Conservation (phyloP, 2,888 invertebrate species). For the Taphrorychus bicolor region DNA sequence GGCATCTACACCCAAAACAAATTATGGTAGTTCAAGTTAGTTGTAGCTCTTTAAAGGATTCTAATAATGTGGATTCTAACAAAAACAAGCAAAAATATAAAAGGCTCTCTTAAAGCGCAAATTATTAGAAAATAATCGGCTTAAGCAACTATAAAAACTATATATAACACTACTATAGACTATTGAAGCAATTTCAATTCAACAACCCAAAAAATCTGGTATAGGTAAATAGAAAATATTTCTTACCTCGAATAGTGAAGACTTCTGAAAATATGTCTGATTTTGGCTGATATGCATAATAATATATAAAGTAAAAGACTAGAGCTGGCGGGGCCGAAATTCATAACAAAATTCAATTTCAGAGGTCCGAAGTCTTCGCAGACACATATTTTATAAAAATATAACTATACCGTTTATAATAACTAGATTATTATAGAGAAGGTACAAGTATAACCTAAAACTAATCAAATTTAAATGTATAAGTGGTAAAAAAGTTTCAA, state of each 20-base stretch:
- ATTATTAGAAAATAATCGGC: constrained; percentile 58
- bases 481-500: constrained; percentile 36
- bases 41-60: background rate
- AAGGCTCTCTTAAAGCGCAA: constrained; percentile 55
- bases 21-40: background rate
- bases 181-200: constrained; percentile 6
- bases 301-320: background rate
- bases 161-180: constrained; percentile 25
- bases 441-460: background rate
- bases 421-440: background rate
- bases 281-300: constrained; percentile 3
- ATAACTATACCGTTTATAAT: constrained; percentile 8
- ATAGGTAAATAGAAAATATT: constrained; percentile 7
- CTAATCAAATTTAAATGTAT: background rate
- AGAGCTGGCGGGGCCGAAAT: background rate
- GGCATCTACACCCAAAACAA: background rate
- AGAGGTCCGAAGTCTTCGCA: constrained; percentile 4
- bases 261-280: constrained; percentile 26
- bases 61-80: background rate
- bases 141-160: constrained; percentile 55
- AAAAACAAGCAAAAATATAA: constrained; percentile 1
- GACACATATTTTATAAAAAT: constrained; percentile 6
- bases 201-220: constrained; percentile 27
- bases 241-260: background rate
- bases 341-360: too few relatives aligned